Percentiles rank a stretch among this genome's conserved stretches.
These are phyloP conservation scores for Mystacides longicornis DNA, from an alignment of 2,888 invertebrate genomes.

Conservation along the genomic window DNA sequence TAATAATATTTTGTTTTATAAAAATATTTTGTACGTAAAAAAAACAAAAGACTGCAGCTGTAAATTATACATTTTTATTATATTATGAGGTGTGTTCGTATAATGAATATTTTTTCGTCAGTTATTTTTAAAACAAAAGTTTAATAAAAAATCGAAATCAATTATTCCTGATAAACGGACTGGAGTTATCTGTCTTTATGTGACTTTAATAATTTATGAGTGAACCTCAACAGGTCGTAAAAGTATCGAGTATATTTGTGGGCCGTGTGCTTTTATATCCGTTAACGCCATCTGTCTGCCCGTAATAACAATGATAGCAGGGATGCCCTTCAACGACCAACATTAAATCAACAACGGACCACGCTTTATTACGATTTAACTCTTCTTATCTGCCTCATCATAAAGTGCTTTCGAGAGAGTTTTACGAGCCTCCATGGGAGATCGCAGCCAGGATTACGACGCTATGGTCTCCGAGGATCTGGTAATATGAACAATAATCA, in stretches of 20 bases:
- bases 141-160: not conserved
- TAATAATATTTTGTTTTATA: too few species aligned
- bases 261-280: not conserved
- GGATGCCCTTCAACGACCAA: conserved; percentile 12
- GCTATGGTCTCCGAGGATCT: not conserved
- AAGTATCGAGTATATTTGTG: not conserved
- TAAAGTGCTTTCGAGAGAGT: conserved; percentile 14
- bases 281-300: conserved; percentile 1
- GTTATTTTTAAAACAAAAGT: not conserved
- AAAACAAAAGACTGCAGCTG: not conserved
- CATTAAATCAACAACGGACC: conserved; percentile 14
- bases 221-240: conserved; percentile 11
- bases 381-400: conserved; percentile 17
- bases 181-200: not conserved
- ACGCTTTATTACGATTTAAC: conserved; percentile 19
- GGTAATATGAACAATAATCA: conserved; percentile 6
- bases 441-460: not conserved
- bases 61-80: not conserved
- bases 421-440: conserved; percentile 31
- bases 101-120: not conserved
- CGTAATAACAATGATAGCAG: conserved; percentile 3
- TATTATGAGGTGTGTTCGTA: not conserved
- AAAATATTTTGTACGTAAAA: not conserved
- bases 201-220: conserved; percentile 12
- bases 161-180: conserved; percentile 7